Base-by-base conservation (phyloP, 2,113 vertebrate genomes). In the Actinemys pallida region DNA sequence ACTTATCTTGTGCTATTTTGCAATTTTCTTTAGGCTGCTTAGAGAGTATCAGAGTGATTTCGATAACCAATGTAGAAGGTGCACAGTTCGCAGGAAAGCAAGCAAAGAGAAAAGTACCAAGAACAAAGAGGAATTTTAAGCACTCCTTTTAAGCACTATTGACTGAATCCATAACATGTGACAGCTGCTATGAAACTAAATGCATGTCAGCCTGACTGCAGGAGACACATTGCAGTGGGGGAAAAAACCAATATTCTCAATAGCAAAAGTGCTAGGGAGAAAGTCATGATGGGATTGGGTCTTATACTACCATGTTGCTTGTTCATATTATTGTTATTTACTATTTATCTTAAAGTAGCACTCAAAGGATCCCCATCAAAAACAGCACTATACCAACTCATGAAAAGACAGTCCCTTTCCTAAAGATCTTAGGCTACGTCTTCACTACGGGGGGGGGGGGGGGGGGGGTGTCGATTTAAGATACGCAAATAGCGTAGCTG, bases 91-190 rank as follows among this genome's bases (percentile, higher is more conserved):
- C 57, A 93, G 24, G 90, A 93, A 92, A 85, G 19, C 52, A 88
- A 88, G 84, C 52, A 59, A 78, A 85, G 35, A 24, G 16, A 83
- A 62, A 93, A 20, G 76, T 57, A 88, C 47, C 54, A 87, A 84
- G 79, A 96, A 89, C 10, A 5, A 90, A 94, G 75, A 93, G 54
- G 4, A 52, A 86, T 96, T 96, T 95, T 92, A 96, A 96, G 47
- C 49, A 80, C 0, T 1, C 4, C 42, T 65, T 65, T 65, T 65
- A 65, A 65, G 62, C 62, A n/a, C 62, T 94, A 76, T 92, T 93
- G 88, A 92, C 62, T 42, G 81, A 94, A 96, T 50, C 69, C 72
- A 76, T 90, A 78, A 95, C 69, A 5, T 82, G 57, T 45, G 75
- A 94, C 0, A 91, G 69, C 87, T 69, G 35, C 56, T 96, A 92